Base-by-base conservation (phyloP, 1,140 invertebrate genomes). In the Neomicropteryx cornuta region DNA sequence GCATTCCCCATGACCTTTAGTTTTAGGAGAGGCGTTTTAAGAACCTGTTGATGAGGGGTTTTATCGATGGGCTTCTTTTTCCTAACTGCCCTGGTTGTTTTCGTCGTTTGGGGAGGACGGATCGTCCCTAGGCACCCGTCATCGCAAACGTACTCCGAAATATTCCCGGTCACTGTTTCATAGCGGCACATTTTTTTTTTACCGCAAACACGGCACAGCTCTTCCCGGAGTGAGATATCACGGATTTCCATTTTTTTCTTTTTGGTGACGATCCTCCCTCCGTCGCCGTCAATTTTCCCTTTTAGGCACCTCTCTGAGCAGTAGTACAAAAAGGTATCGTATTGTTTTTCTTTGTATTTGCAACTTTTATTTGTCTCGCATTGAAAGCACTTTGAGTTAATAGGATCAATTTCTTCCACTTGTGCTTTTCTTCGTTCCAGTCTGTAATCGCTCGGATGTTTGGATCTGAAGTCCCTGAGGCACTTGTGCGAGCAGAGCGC, bases 1-100 rank as follows among this genome's bases (percentile, higher is more conserved):
- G 64, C 65, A 45, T 68, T 68, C 38, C 62, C 65, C 19, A 68
- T 66, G 5, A 68, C 65, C 53, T 67, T 65, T 22, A 69, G 44
- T 47, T 64, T 68, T 2, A 69, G 49, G n/a, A 68, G 45, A 4
- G 62, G 60, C 6, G 54, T 54, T 27, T 60, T 62, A 0, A 41
- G n/a, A n/a, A n/a, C n/a, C n/a, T n/a, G n/a, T n/a, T n/a, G n/a
- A n/a, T n/a, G n/a, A n/a, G n/a, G n/a, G n/a, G n/a, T n/a, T n/a
- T n/a, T n/a, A n/a, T n/a, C n/a, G 29, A 28, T 29, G 36, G 1
- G 33, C 11, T 23, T 43, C 22, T 8, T 33, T 48, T 1, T 33
- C 24, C 21, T 42, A 34, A 11, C 16, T 19, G 13, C 37, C 40
- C 10, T 19, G 36, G 28, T 16, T 36, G 39, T 19, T 45, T 49